A percentile compares a stretch with the other conserved stretches of the same genome.
Conservation (phyloP, 2,113 vertebrate species). For the Tenrec ecaudatus region DNA sequence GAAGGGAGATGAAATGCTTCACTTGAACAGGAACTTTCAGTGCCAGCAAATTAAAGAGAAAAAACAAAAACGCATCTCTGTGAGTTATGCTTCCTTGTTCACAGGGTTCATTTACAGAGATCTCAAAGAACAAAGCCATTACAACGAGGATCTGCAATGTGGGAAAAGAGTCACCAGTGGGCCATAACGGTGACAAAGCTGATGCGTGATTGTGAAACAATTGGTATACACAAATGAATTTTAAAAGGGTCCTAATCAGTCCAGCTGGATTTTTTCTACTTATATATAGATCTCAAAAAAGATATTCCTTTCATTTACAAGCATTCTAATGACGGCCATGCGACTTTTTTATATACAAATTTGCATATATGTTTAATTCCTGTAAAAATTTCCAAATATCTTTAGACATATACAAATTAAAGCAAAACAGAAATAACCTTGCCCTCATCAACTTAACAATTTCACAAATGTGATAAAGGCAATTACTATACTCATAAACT, state of each 20-base stretch:
- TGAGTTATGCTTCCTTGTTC: slow-evolving; percentile 75
- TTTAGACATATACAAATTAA: slow-evolving; percentile 81
- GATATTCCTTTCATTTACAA: slow-evolving; percentile 83
- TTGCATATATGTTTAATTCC: slow-evolving; percentile 87
- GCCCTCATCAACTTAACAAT: slow-evolving; percentile 78
- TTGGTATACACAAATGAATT: slow-evolving; percentile 80
- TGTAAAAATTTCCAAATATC: slow-evolving; percentile 81
- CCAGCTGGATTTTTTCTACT: slow-evolving; percentile 85
- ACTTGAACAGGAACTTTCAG: slow-evolving; percentile 72
- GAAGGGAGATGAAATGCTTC: slow-evolving; percentile 75
- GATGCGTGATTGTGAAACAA: slow-evolving; percentile 74
- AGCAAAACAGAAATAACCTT: slow-evolving; percentile 75
- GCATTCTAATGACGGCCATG: slow-evolving; percentile 86
- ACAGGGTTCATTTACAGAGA: slow-evolving; percentile 78
- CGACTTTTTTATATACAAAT: slow-evolving; percentile 86
- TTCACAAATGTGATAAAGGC: slow-evolving; percentile 76
- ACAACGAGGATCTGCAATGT: slow-evolving; percentile 72
- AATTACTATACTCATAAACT: slow-evolving; percentile 73
- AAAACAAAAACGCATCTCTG: slow-evolving; percentile 26
- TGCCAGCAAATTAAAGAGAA: slow-evolving; percentile 65
- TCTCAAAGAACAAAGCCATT: slow-evolving; percentile 63
- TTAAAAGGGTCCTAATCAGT: slow-evolving; percentile 85
- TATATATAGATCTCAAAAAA: slow-evolving; percentile 82
- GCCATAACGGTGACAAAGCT: slow-evolving; percentile 77
- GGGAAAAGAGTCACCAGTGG: slow-evolving; percentile 71